phyloP scores from a whole-genome alignment of 2,797 vertebrate species.

The Myotis vivesi region DNA sequence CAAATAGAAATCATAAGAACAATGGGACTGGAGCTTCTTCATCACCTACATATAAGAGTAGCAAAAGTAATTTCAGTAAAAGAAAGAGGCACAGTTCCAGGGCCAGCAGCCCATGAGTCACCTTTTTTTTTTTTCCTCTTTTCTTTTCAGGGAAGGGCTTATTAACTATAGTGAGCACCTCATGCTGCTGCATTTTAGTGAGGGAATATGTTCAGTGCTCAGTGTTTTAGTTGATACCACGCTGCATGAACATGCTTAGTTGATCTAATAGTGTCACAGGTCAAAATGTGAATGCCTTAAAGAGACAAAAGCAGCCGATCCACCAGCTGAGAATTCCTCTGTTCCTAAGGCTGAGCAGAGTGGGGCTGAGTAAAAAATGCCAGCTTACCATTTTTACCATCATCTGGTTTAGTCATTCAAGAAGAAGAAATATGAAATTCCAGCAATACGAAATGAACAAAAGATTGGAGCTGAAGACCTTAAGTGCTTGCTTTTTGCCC shows the following conservation, averaged over 20 bases:
- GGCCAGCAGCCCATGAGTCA: constrained; percentile 34
- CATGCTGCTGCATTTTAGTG: background rate
- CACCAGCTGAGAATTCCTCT: too few relatives aligned
- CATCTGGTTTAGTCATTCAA: too few relatives aligned
- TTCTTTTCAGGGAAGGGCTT: background rate
- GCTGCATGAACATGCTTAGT: background rate
- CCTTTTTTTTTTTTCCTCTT: background rate
- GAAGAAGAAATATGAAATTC: too few relatives aligned
- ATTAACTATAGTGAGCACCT: background rate
- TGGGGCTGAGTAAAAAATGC: too few relatives aligned
- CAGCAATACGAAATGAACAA: too few relatives aligned
- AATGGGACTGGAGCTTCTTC: background rate
- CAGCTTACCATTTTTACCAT: too few relatives aligned
- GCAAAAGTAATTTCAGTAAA: background rate
- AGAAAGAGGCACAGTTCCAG: background rate
- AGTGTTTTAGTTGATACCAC: background rate
- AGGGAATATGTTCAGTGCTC: background rate
- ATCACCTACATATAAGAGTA: background rate
- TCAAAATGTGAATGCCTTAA: constrained; percentile 36
- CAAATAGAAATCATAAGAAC: constrained; percentile 2
- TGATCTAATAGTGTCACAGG: background rate
- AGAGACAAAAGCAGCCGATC: too few relatives aligned
- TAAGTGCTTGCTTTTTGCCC: too few relatives aligned
- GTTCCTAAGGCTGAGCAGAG: too few relatives aligned
- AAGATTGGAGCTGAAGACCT: too few relatives aligned